Base-by-base conservation (phyloP, 2,113 vertebrate genomes). In the Eubucco bourcierii region DNA sequence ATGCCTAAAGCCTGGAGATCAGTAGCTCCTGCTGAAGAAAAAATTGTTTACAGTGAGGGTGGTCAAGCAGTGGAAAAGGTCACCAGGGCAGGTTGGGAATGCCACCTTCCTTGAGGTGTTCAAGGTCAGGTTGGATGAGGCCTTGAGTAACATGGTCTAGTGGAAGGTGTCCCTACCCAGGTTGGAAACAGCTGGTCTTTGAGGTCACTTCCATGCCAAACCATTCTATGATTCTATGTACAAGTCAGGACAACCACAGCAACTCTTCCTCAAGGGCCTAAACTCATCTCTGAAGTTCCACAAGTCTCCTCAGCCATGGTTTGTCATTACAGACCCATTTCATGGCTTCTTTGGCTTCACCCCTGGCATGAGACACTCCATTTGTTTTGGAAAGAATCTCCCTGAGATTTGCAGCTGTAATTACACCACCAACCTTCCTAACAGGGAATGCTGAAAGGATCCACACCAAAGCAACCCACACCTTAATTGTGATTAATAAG, bases 331-430 rank as follows among this genome's bases (percentile, higher is more conserved):
- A 1, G 79, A 41, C 58, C 25, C 16, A 81, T 85, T 89, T 71
- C 53, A 82, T 0, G 0, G 25, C 70, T 76, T 84, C 88, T 81
- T 73, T 56, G 86, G 83, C 70, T 52, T 84, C 79, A 79, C 24
- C 75, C 65, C 90, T 37, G 90, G 74, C 74, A 90, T 12, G 33
- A 93, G 80, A 83, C 0, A 27, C 81, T 96, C 84, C 90, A 79
- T 95, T 93, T 96, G 88, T 94, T 96, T 94, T 95, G 94, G 95
- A 91, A 96, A 87, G 93, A 92, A 90, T 44, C 4, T 90, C 80
- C 90, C 85, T n/a, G 63, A 90, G 89, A 95, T 94, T 92, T 94
- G 95, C 92, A 41, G 82, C 87, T 53, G 19, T 83, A 94, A 95
- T 97, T 92, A 95, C 3, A 70, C 29, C 59, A 79, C 76, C 79